Percentiles rank a stretch among this genome's conserved stretches.
Evolutionary conservation across 2,797 vertebrate species (phyloP).

Genomic region (Tympanoctomys barrerae): DNA sequence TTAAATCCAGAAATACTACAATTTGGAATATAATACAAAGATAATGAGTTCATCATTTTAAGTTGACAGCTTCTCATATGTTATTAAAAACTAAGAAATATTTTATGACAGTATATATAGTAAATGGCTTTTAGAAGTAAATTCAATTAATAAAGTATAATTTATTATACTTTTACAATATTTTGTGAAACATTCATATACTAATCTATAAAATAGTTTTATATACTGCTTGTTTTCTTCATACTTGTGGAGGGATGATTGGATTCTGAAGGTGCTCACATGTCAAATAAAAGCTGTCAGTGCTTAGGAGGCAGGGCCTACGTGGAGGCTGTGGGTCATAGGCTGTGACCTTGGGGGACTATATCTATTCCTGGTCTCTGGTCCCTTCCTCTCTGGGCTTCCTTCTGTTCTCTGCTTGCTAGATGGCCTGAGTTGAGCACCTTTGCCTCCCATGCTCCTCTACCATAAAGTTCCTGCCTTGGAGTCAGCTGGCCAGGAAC

Average conservation of each 20-base stretch:
- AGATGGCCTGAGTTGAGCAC: neutral
- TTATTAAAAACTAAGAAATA: neutral
- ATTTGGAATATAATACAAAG: neutral
- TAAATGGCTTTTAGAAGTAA: neutral
- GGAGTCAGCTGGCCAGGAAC: neutral
- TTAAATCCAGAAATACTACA: conserved; percentile 18
- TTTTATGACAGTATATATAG: neutral
- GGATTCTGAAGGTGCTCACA: neutral
- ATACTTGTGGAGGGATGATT: neutral
- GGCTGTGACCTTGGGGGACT: neutral
- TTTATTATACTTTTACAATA: neutral
- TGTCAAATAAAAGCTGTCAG: neutral
- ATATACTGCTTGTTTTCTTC: neutral
- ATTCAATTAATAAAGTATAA: neutral
- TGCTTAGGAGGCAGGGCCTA: neutral
- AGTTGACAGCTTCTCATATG: neutral
- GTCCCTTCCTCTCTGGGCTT: neutral
- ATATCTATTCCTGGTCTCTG: neutral
- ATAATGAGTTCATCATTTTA: neutral
- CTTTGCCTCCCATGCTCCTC: neutral
- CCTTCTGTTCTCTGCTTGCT: neutral
- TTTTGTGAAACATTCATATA: neutral
- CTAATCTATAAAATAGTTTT: neutral
- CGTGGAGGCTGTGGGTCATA: neutral
- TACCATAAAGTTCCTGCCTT: neutral